phyloP scores from a whole-genome alignment of 2,888 invertebrate genomes.

The Dorcus parallelipipedus region DNA sequence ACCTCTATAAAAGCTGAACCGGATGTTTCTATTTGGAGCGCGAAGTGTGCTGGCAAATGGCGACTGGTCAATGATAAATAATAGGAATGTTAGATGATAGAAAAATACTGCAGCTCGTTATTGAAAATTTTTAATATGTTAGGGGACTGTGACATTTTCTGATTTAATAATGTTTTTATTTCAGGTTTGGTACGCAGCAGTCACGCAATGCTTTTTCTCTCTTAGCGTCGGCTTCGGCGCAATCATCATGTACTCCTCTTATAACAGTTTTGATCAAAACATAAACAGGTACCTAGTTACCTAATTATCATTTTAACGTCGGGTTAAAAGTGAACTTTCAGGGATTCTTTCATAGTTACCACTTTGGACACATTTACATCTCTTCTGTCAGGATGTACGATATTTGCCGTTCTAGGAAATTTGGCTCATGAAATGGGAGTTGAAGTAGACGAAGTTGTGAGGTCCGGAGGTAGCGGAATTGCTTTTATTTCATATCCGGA shows the following conservation, averaged over 20 bases:
- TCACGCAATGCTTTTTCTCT: conserved; percentile 73
- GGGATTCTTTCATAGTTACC: conserved; percentile 78
- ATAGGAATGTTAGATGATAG: too few relatives aligned
- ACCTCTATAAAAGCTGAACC: too few relatives aligned
- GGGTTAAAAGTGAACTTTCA: conserved; percentile 51
- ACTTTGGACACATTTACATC: conserved; percentile 81
- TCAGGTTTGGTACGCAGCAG: conserved; percentile 71
- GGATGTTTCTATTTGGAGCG: too few relatives aligned
- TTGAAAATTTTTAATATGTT: too few relatives aligned
- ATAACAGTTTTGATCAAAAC: conserved; percentile 66
- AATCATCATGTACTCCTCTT: conserved; percentile 72
- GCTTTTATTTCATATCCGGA: conserved; percentile 85
- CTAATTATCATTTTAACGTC: background rate
- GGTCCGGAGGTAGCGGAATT: conserved; percentile 70
- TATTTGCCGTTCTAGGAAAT: conserved; percentile 81
- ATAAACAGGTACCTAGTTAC: conserved; percentile 10
- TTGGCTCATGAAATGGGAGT: conserved; percentile 64
- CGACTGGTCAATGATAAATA: too few relatives aligned
- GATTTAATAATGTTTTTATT: background rate
- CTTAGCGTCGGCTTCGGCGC: conserved; percentile 71
- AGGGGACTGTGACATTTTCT: too few relatives aligned
- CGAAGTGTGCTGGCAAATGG: too few relatives aligned
- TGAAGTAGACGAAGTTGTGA: conserved; percentile 64
- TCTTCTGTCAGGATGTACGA: conserved; percentile 75
- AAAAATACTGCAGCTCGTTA: too few relatives aligned